Evolutionary conservation across 2,113 vertebrate species (phyloP).

Genomic region (Nestor notabilis): DNA sequence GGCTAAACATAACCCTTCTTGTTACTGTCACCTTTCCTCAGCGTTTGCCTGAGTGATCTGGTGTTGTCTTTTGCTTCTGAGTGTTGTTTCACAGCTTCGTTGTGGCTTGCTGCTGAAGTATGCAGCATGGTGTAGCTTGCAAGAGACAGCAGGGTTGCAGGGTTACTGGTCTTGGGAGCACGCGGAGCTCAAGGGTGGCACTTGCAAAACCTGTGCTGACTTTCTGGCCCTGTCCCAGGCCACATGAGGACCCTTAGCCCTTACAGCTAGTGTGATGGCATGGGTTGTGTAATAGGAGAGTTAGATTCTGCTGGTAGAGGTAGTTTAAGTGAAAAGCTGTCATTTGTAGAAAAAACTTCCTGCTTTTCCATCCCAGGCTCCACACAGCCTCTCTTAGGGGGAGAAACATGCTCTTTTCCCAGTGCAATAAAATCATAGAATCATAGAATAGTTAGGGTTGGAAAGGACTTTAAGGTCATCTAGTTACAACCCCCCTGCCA

Average conservation of each 20-base stretch:
- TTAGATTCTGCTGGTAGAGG: not conserved
- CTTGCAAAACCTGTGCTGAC: not conserved
- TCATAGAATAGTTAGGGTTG: no score
- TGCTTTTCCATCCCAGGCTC: not conserved
- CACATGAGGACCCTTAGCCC: not conserved
- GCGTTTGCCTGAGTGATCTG: not conserved
- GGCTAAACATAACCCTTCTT: conserved; percentile 46
- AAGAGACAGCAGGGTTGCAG: not conserved
- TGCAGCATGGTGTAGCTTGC: not conserved
- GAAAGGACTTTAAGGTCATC: no score
- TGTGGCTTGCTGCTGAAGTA: not conserved
- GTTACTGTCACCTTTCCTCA: conserved; percentile 45
- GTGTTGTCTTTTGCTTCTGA: not conserved
- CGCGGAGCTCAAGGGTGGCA: not conserved
- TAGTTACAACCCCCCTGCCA: no score
- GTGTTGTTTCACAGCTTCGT: conserved; percentile 20
- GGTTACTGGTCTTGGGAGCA: not conserved
- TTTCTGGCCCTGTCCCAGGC: not conserved
- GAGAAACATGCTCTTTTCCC: not conserved
- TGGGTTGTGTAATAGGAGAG: not conserved
- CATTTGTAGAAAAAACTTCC: not conserved
- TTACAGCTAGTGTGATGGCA: not conserved
- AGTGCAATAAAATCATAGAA: no score
- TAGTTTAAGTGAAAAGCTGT: not conserved
- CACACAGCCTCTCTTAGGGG: not conserved